Conservation (phyloP, 2,113 vertebrate genomes). For the Phalacrocorax carbo region DNA sequence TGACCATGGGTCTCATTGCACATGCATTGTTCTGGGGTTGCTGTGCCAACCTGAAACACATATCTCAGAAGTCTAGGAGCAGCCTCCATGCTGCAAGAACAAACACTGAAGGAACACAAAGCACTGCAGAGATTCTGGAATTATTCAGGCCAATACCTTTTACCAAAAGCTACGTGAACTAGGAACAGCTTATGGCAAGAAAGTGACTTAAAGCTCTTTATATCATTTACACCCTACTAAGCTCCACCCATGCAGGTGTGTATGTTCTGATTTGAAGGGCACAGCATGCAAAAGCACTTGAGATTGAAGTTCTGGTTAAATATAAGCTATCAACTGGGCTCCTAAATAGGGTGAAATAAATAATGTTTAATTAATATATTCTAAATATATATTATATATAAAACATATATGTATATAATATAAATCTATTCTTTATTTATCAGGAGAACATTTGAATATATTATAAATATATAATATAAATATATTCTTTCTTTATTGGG, state of each 20-base stretch:
- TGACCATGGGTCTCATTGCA: background rate
- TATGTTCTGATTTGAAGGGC: background rate
- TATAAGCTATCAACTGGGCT: background rate
- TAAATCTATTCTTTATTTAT: too few species aligned
- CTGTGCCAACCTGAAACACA: background rate
- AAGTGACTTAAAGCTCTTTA: background rate
- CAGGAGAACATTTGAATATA: background rate
- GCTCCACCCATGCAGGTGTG: background rate
- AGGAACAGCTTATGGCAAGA: background rate
- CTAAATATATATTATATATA: background rate
- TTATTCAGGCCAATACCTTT: background rate
- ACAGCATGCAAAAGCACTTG: background rate
- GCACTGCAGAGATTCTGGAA: background rate
- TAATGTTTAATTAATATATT: background rate
- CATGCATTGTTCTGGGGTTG: background rate
- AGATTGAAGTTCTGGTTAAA: background rate
- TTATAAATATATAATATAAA: background rate
- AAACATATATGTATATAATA: too few species aligned
- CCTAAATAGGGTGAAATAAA: background rate
- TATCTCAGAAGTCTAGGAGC: background rate
- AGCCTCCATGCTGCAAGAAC: background rate
- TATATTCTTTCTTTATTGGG: background rate
- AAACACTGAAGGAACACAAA: background rate
- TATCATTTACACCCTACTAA: background rate
- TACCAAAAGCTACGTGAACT: background rate